phyloP scores from a whole-genome alignment of 1,140 invertebrate genomes.

The Atopsyche davidsoni region DNA sequence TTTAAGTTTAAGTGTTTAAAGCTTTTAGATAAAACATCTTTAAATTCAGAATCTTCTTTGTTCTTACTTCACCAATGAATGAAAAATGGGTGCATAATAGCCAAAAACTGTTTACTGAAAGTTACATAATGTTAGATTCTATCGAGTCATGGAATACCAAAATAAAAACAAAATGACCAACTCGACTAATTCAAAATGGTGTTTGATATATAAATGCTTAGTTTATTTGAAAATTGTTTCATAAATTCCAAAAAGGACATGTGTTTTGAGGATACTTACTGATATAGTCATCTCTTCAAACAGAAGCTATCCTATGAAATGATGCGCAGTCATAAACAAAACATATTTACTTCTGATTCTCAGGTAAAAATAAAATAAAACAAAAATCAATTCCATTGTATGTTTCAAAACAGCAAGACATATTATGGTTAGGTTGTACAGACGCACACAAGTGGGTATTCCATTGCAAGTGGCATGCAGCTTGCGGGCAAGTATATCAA shows the following conservation, averaged over 20 bases:
- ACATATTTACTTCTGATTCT: slow-evolving; percentile 46
- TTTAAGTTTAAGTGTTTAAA: no score
- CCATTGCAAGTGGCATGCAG: not conserved
- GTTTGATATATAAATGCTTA: no score
- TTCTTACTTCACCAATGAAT: no score
- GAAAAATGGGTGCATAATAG: no score
- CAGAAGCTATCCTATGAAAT: slow-evolving; percentile 60
- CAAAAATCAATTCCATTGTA: slow-evolving; percentile 26
- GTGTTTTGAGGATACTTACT: slow-evolving; percentile 55
- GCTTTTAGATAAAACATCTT: no score
- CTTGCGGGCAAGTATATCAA: not conserved
- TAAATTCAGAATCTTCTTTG: no score
- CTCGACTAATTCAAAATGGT: no score
- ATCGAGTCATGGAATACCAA: not conserved
- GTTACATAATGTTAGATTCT: not conserved
- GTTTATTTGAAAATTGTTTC: slow-evolving; percentile 15
- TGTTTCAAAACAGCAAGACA: slow-evolving; percentile 11
- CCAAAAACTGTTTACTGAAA: no score
- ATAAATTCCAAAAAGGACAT: slow-evolving; percentile 30
- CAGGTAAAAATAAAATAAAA: slow-evolving; percentile 27
- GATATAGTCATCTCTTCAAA: slow-evolving; percentile 52
- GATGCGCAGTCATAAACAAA: slow-evolving; percentile 60
- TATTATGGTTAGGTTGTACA: not conserved
- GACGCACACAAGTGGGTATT: not conserved
- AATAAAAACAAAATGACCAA: slow-evolving; percentile 2